These are phyloP conservation scores for Acanthosoma haemorrhoidale DNA, from an alignment of 2,888 invertebrate species.

Conservation along the genomic window DNA sequence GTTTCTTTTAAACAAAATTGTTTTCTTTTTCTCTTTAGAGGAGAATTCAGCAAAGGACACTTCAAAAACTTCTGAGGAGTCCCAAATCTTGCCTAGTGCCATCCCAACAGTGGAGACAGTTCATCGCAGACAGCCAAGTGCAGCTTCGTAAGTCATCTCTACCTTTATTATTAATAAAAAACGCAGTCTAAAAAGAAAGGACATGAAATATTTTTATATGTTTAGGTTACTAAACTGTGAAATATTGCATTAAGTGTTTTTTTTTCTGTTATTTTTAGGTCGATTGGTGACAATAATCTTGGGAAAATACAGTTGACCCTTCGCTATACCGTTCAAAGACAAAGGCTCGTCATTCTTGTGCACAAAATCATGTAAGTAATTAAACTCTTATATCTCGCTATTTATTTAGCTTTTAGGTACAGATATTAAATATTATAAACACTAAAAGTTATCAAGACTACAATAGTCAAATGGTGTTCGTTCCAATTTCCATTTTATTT, in stretches of 20 bases:
- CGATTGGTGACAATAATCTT: constrained; percentile 67
- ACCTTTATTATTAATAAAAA: too few species aligned
- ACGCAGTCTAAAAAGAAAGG: background rate
- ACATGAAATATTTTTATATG: background rate
- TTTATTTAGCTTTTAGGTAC: background rate
- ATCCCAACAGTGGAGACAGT: constrained; percentile 36
- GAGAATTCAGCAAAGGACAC: background rate
- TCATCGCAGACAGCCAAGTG: constrained; percentile 47
- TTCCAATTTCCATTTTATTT: too few species aligned
- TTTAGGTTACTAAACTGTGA: background rate
- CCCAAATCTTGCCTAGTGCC: background rate
- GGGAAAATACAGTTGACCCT: constrained; percentile 80
- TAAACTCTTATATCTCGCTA: constrained; percentile 18
- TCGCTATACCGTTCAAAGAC: constrained; percentile 76
- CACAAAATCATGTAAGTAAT: constrained; percentile 81
- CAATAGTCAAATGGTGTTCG: too few species aligned
- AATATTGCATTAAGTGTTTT: background rate
- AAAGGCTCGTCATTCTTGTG: constrained; percentile 74
- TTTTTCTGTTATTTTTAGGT: constrained; percentile 46
- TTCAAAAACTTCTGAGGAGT: constrained; percentile 1
- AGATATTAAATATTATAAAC: background rate
- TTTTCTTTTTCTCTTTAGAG: background rate
- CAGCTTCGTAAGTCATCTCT: constrained; percentile 45
- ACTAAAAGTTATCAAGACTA: too few species aligned
- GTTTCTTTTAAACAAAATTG: too few species aligned